Evolutionary conservation across 2,888 invertebrate species (phyloP).

Genomic region (Plebejus melissa): DNA sequence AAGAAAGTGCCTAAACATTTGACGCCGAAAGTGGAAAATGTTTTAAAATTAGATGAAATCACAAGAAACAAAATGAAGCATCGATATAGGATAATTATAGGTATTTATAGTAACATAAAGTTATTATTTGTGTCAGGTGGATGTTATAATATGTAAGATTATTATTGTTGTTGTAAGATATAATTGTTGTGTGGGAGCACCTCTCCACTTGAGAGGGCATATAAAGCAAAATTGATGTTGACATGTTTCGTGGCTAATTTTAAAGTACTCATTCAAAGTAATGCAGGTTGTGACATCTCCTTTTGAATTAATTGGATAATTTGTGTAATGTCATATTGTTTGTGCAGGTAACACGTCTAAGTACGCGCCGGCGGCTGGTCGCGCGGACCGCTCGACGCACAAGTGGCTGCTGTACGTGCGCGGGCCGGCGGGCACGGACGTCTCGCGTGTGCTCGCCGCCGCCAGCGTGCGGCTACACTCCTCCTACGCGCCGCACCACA

Average conservation of each 20-base stretch:
- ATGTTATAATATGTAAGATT: too few species aligned
- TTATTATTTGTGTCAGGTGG: background rate
- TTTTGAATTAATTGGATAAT: too few species aligned
- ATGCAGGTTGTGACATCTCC: too few species aligned
- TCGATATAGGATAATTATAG: constrained; percentile 73
- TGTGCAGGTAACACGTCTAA: constrained; percentile 87
- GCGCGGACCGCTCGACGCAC: constrained; percentile 86
- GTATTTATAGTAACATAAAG: constrained; percentile 40
- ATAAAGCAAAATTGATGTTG: too few species aligned
- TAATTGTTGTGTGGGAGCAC: too few species aligned
- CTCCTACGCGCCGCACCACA: constrained; percentile 92
- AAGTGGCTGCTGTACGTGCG: constrained; percentile 95
- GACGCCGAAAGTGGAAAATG: constrained; percentile 59
- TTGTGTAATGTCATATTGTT: background rate
- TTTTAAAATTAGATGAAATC: constrained; percentile 67
- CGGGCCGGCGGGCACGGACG: constrained; percentile 78
- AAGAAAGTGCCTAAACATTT: constrained; percentile 61
- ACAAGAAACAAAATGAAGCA: constrained; percentile 76
- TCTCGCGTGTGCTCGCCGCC: constrained; percentile 83
- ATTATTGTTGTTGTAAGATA: too few species aligned
- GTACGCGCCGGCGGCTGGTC: constrained; percentile 85
- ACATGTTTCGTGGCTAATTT: too few species aligned
- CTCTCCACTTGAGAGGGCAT: too few species aligned
- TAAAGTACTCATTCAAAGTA: too few species aligned
- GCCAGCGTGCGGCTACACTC: constrained; percentile 90